Evolutionary conservation across 2,113 vertebrate genomes (phyloP).

Genomic region (Nyctibius bracteatus): DNA sequence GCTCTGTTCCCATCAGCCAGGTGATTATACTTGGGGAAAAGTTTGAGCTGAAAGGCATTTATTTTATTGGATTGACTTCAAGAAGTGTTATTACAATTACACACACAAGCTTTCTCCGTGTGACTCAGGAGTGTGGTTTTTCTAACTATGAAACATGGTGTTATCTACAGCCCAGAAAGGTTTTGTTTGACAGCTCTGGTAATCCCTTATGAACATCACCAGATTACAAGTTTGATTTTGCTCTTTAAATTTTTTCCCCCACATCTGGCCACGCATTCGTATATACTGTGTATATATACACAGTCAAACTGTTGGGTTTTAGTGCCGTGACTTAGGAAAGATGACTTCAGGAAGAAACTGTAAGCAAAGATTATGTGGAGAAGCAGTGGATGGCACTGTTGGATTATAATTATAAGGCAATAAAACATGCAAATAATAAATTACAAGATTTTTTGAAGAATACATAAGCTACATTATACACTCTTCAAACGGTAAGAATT

Average conservation of each 20-base stretch:
- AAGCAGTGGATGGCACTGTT: slow-evolving; percentile 73
- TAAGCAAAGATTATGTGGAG: slow-evolving; percentile 54
- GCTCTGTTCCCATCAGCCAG: not conserved
- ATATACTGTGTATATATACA: not conserved
- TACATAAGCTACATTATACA: not conserved
- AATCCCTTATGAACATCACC: slow-evolving; percentile 10
- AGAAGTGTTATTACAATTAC: not conserved
- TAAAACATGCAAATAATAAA: slow-evolving; percentile 42
- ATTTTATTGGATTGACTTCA: slow-evolving; percentile 35
- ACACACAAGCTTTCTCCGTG: not conserved
- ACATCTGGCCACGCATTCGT: not conserved
- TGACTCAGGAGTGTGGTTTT: not conserved
- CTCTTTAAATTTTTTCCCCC: not conserved
- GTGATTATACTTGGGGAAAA: not conserved
- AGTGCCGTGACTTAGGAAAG: not conserved
- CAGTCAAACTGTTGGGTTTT: not conserved
- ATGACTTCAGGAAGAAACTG: not conserved
- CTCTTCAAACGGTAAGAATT: not conserved
- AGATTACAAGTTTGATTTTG: slow-evolving; percentile 14
- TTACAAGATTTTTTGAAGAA: not conserved
- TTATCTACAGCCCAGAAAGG: not conserved
- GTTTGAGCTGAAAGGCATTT: not conserved
- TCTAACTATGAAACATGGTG: not conserved
- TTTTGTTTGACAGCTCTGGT: slow-evolving; percentile 38
- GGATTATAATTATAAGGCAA: slow-evolving; percentile 65